A percentile compares a stretch with the other conserved stretches of the same genome.
Evolutionary conservation across 2,113 vertebrate species (phyloP).

Genomic region (Oryzias curvinotus): DNA sequence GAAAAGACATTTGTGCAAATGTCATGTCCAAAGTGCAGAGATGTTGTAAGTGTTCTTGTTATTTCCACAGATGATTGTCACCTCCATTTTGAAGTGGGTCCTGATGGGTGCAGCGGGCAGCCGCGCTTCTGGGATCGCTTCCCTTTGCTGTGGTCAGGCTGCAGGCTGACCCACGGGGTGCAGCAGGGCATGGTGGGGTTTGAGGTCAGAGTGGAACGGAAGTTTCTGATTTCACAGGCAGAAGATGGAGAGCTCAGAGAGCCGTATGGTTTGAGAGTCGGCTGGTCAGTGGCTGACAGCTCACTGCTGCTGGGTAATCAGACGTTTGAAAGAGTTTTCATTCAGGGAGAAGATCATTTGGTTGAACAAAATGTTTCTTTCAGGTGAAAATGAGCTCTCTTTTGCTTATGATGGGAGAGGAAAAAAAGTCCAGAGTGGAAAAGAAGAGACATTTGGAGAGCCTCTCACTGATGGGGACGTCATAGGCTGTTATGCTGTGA

Average conservation of each 20-base stretch:
- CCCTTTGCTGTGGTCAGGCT: conserved; percentile 86
- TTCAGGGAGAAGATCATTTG: not conserved
- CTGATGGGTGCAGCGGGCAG: conserved; percentile 80
- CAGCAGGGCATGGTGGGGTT: conserved; percentile 82
- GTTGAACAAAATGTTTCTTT: not conserved
- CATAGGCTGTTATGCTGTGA: conserved; percentile 88
- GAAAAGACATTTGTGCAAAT: not conserved
- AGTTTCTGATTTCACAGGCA: conserved; percentile 67
- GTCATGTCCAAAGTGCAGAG: not conserved
- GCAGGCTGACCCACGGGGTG: conserved; percentile 84
- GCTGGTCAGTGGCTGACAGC: conserved; percentile 82
- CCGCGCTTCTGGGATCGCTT: conserved; percentile 84
- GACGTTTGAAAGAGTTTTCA: not conserved
- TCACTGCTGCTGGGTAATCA: conserved; percentile 83
- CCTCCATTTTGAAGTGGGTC: conserved; percentile 84
- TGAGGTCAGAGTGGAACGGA: conserved; percentile 84
- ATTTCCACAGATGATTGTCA: conserved; percentile 79
- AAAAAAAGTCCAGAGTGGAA: conserved; percentile 80
- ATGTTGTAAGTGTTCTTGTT: conserved; percentile 1
- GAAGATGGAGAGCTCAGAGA: conserved; percentile 54
- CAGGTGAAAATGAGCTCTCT: conserved; percentile 86
- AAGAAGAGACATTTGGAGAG: conserved; percentile 83
- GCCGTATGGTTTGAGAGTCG: conserved; percentile 79
- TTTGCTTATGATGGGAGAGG: conserved; percentile 84
- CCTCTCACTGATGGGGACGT: conserved; percentile 84